These are phyloP conservation scores for Hoplias malabaricus DNA, from an alignment of 2,113 vertebrate species.

Conservation along the genomic window DNA sequence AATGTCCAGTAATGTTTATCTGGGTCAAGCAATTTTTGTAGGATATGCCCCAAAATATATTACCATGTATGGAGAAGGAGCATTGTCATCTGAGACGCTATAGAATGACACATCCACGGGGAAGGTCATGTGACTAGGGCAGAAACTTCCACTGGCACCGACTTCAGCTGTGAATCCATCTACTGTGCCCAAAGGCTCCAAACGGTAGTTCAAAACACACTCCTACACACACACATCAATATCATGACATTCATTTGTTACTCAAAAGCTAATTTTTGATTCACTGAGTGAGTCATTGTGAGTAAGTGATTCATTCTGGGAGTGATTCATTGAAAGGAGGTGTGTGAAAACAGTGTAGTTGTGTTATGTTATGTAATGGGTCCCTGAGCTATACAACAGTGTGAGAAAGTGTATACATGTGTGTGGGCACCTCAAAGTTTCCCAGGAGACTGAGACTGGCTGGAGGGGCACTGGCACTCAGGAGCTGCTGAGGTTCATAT, in stretches of 20 bases:
- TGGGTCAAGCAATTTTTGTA: no score
- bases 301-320: neutral
- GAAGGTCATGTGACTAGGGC: conserved; percentile 95
- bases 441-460: conserved; percentile 95
- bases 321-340: conserved; percentile 11
- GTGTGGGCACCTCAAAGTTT: conserved; percentile 93
- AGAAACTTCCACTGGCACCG: conserved; percentile 94
- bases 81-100: conserved; percentile 97
- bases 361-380: neutral
- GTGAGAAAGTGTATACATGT: neutral
- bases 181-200: conserved; percentile 88
- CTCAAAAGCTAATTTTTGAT: no score
- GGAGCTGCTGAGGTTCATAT: conserved; percentile 81
- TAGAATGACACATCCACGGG: conserved; percentile 98
- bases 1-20: no score
- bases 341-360: neutral
- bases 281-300: neutral
- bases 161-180: conserved; percentile 96
- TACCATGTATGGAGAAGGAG: conserved; percentile 98
- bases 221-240: conserved; percentile 79
- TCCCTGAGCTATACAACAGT: neutral
- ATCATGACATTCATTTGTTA: no score
- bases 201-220: conserved; percentile 94
- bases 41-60: conserved; percentile 22
- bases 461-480: conserved; percentile 93